Percentiles rank a stretch among this genome's conserved stretches.
Conservation (phyloP, 2,797 vertebrate genomes). For the Vipera latastei region DNA sequence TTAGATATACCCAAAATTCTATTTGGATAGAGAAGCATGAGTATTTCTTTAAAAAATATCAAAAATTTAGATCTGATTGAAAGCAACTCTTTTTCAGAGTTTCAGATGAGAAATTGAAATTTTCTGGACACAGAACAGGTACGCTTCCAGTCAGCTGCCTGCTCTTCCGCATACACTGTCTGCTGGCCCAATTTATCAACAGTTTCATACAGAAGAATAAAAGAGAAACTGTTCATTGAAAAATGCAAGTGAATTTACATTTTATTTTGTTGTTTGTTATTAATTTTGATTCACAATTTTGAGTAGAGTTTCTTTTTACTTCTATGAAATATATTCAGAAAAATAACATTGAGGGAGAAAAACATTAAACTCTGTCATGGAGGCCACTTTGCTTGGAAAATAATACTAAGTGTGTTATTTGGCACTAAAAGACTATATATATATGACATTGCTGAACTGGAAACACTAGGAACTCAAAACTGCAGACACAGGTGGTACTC, state of each 20-base stretch:
- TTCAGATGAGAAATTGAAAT: background rate
- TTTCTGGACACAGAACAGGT: background rate
- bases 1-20: background rate
- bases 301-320: background rate
- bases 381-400: background rate
- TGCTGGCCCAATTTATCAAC: background rate
- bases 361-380: background rate
- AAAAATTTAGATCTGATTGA: background rate
- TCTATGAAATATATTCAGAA: background rate
- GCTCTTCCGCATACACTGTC: background rate
- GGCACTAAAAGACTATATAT: background rate
- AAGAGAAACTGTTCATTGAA: background rate
- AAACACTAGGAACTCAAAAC: background rate
- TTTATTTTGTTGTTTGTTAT: background rate
- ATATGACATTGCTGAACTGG: no score
- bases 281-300: background rate
- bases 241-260: background rate
- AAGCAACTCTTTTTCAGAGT: background rate
- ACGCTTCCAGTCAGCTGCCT: background rate
- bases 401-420: background rate
- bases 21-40: background rate
- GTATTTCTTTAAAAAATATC: background rate
- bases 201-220: background rate
- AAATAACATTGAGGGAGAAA: background rate
- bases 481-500: background rate